phyloP scores from a whole-genome alignment of 1,140 invertebrate genomes.

The Onthophagus taurus region DNA sequence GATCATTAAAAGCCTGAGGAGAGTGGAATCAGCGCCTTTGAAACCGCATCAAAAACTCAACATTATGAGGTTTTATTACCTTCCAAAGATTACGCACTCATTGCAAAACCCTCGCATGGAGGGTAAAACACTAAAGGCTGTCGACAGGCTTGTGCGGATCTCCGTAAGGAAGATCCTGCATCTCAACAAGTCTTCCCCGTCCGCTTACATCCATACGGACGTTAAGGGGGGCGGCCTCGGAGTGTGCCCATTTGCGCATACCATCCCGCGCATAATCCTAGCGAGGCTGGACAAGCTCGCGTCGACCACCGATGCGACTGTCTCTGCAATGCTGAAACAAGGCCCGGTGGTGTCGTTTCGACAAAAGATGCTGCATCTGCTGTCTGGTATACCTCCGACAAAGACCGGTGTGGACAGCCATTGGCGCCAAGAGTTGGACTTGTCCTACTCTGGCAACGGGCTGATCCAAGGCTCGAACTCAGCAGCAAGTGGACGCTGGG shows the following conservation, averaged over 20 bases:
- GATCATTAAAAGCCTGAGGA: too few relatives aligned
- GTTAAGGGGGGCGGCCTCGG: neutral
- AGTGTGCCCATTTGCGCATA: neutral
- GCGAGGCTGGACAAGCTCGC: neutral
- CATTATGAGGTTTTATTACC: constrained; percentile 11
- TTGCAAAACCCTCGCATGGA: constrained; percentile 12
- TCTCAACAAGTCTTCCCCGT: neutral
- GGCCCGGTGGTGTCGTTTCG: neutral
- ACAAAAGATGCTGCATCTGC: neutral
- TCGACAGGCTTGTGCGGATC: neutral
- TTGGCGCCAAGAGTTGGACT: neutral
- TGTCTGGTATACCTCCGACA: neutral
- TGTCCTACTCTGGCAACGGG: neutral
- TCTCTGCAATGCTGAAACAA: neutral
- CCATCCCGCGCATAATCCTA: neutral
- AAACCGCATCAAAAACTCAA: constrained; percentile 18
- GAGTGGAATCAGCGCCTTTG: constrained; percentile 11
- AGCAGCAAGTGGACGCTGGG: constrained; percentile 5
- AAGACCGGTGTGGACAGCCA: neutral
- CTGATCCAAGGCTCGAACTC: neutral
- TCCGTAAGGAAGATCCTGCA: neutral
- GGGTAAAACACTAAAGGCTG: neutral
- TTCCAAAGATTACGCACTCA: neutral
- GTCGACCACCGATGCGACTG: neutral
- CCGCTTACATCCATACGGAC: neutral